Evolutionary conservation across 2,888 invertebrate species (phyloP), one percentile per base, ranked within the genome.

Genomic region (Drosophila cognata): DNA sequence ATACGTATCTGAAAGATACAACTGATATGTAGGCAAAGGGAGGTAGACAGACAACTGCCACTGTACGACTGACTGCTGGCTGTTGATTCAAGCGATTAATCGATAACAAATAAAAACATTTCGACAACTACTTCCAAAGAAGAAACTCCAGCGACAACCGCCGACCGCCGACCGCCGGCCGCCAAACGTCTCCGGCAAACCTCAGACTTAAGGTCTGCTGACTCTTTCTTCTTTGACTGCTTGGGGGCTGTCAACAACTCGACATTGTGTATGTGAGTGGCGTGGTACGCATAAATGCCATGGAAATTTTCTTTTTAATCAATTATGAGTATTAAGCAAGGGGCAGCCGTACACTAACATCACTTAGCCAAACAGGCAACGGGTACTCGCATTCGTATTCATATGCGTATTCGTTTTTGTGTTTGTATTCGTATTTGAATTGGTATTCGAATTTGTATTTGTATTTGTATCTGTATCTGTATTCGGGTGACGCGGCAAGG

Each of bases 271-370:
- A 56, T 80, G 71, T 85, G 85, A 88, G 85, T 85, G 89, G 82
- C 85, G 85, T 89, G 88, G 88, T 78, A 88, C 81, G 90, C 86
- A 88, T 88, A 88, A 89, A 89, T 85, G 87, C 88, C 88, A 88
- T 81, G 87, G 82, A 88, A 88, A 88, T 89, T 88, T 88, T 88
- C 90, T 90, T 86, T 90, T 88, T 90, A 88, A 88, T 88, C 88
- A 88, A 88, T 88, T 88, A 88, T 84, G 88, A 81, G 81, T 85
- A 84, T 88, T 79, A 84, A 81, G 79, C 86, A 77, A 77, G 87
- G 67, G 83, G 79, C 60, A 61, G 65, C 65, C 58, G 75, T 60
- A 57, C 77, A 71, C 72, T 53, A 71, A 77, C 77, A 65, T 65
- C 61, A 53, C 38, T 56, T 55, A 33, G 35, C 65, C 74, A 53